Evolutionary conservation across 2,888 invertebrate species (phyloP).

Genomic region (Luperina testacea): DNA sequence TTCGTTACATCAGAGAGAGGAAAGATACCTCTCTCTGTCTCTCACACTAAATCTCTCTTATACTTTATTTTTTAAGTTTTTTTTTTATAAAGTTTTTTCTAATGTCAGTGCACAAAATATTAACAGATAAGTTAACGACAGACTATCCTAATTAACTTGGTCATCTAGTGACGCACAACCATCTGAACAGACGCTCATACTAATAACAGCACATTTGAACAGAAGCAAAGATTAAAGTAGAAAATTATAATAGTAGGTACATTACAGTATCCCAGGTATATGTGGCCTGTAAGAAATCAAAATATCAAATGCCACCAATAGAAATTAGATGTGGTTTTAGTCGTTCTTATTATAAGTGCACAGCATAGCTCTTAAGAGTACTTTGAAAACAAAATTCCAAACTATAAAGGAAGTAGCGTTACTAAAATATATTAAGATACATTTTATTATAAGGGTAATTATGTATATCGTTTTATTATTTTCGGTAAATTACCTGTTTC

Average conservation of each 20-base stretch:
- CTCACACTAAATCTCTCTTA: neutral
- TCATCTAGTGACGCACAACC: neutral
- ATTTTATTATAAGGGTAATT: neutral
- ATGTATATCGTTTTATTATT: neutral
- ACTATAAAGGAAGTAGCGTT: neutral
- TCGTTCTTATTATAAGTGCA: neutral
- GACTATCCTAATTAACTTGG: neutral
- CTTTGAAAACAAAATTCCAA: neutral
- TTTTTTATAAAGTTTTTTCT: neutral
- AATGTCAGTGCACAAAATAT: neutral
- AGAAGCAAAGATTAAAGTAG: slow-evolving; percentile 10
- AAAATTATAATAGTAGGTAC: slow-evolving; percentile 45
- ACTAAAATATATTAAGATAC: neutral
- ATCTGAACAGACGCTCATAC: slow-evolving; percentile 5
- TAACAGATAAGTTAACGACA: too few species aligned
- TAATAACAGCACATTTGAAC: slow-evolving; percentile 25
- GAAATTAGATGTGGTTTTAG: neutral
- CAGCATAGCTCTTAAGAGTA: slow-evolving; percentile 14
- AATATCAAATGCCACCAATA: slow-evolving; percentile 42
- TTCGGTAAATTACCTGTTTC: neutral
- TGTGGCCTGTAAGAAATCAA: slow-evolving; percentile 58
- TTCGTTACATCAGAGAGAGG: neutral
- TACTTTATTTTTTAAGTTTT: neutral
- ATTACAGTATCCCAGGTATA: slow-evolving; percentile 57
- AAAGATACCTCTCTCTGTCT: neutral